phyloP scores from a whole-genome alignment of 2,888 invertebrate species.

The Ditula angustiorana region DNA sequence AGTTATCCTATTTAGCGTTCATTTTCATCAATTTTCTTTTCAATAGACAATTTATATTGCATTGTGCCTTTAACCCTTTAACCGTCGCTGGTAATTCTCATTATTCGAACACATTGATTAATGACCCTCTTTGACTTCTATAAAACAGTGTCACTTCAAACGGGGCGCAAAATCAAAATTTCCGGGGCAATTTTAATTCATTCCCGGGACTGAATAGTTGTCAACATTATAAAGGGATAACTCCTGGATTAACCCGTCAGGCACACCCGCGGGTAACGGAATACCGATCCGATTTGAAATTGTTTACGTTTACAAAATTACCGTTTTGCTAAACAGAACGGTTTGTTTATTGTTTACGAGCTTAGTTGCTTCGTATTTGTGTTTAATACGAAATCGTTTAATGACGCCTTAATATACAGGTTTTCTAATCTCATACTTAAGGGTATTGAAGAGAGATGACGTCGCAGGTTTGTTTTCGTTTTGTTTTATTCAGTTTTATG shows the following conservation, averaged over 20 bases:
- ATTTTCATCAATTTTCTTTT: no score
- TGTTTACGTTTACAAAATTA: conserved; percentile 3
- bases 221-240: conserved; percentile 28
- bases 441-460: no score
- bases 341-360: background rate
- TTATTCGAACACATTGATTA: background rate
- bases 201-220: conserved; percentile 9
- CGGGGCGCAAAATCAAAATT: background rate
- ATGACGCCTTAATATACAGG: no score
- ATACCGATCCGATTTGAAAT: conserved; percentile 8
- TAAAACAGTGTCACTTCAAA: background rate
- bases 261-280: background rate
- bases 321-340: background rate
- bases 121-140: background rate
- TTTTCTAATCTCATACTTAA: no score
- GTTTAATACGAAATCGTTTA: no score
- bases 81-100: background rate
- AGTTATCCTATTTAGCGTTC: no score
- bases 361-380: no score
- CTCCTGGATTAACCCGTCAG: conserved; percentile 20
- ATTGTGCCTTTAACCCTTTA: background rate
- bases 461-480: no score
- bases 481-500: no score
- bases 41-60: no score
- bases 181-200: conserved; percentile 10